Evolutionary conservation across 2,888 invertebrate species (phyloP).

Genomic region (Dolichopus griseipennis): DNA sequence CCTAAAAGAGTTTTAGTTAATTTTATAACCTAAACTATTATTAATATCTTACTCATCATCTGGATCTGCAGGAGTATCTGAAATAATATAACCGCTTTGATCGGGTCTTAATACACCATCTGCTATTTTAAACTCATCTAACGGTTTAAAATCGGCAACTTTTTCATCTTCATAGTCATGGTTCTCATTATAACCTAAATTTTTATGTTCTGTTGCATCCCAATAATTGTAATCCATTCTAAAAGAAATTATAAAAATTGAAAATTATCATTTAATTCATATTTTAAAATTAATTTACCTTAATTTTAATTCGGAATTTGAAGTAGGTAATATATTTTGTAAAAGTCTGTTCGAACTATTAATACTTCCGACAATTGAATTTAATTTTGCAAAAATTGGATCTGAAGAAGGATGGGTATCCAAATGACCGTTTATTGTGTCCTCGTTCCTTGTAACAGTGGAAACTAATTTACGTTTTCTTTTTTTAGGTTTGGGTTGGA

Average conservation of each 20-base stretch:
- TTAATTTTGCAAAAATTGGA: constrained; percentile 53
- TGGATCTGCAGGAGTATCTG: constrained; percentile 34
- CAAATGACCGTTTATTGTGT: constrained; percentile 38
- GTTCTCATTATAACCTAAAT: constrained; percentile 27
- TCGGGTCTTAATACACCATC: constrained; percentile 32
- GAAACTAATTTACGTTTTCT: constrained; percentile 31
- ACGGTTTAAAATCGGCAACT: constrained; percentile 26
- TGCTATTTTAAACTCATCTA: constrained; percentile 27
- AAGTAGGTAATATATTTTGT: constrained; percentile 50
- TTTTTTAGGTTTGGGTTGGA: constrained; percentile 31
- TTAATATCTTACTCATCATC: constrained; percentile 24
- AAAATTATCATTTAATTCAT: neutral
- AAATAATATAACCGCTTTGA: constrained; percentile 37
- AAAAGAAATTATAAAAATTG: neutral
- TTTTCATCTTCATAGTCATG: constrained; percentile 21
- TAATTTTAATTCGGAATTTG: constrained; percentile 41
- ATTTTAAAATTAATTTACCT: constrained; percentile 19
- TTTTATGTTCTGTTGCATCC: constrained; percentile 25
- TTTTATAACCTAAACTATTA: constrained; percentile 5
- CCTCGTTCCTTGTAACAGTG: constrained; percentile 41
- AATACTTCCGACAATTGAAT: constrained; percentile 52
- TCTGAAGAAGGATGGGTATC: constrained; percentile 45
- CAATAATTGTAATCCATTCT: constrained; percentile 34
- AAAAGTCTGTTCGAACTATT: constrained; percentile 54
- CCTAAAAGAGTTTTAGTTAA: constrained; percentile 27